phyloP scores from a whole-genome alignment of 2,797 vertebrate species.

The Phrynocephalus guinanensis region DNA sequence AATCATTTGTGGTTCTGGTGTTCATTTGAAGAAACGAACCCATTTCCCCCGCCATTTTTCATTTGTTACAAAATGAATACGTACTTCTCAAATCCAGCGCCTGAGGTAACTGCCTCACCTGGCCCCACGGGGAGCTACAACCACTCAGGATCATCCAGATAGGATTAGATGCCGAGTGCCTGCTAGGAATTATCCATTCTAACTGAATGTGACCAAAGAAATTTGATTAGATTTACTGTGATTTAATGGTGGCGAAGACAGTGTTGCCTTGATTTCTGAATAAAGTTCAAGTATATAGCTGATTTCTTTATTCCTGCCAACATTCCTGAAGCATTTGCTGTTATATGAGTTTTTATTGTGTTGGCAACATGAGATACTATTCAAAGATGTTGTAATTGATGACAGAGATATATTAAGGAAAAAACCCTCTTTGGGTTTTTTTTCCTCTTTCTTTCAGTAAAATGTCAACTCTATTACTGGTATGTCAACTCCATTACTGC shows the following conservation, averaged over 20 bases:
- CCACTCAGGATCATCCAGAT: background rate
- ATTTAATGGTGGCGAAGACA: conserved; percentile 50
- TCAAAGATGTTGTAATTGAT: conserved; percentile 57
- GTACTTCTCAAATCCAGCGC: background rate
- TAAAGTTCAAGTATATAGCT: conserved; percentile 56
- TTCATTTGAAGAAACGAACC: background rate
- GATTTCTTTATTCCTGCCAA: conserved; percentile 41
- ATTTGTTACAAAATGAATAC: conserved; percentile 2
- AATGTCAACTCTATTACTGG: conserved; percentile 76
- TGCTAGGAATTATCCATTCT: fast-evolving
- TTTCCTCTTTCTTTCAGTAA: conserved; percentile 68
- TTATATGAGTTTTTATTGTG: conserved; percentile 62
- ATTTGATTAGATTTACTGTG: conserved; percentile 1
- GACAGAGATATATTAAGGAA: conserved; percentile 51
- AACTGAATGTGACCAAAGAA: background rate
- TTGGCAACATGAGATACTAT: conserved; percentile 26
- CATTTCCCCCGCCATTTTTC: background rate
- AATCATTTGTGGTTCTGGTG: background rate
- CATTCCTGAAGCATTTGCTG: conserved; percentile 48
- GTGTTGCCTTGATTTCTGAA: conserved; percentile 58
- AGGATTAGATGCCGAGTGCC: background rate
- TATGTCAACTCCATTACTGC: conserved; percentile 75
- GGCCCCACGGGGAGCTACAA: background rate
- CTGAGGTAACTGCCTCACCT: background rate
- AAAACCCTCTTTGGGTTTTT: conserved; percentile 54